Conservation (phyloP, 2,888 invertebrate genomes). For the Isotomurus palustris region DNA sequence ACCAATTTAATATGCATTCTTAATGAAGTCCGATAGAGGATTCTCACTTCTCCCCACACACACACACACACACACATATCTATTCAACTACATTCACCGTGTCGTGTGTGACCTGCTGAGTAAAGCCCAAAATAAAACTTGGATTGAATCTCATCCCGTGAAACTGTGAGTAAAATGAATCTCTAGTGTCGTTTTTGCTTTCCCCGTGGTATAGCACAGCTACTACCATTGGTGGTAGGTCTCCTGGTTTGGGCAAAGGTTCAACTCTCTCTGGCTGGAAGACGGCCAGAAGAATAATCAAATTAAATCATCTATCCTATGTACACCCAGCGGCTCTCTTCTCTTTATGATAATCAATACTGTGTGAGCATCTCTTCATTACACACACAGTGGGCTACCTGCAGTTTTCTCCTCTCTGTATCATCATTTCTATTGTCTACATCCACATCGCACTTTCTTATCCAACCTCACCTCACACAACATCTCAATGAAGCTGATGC, state of each 20-base stretch:
- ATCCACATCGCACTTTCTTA: too few relatives aligned
- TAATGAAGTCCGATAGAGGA: background rate
- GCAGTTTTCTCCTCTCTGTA: too few relatives aligned
- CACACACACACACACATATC: background rate
- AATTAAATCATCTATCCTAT: slow-evolving; percentile 42
- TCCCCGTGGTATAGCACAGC: background rate
- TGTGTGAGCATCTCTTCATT: slow-evolving; percentile 8
- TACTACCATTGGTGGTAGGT: slow-evolving; percentile 6
- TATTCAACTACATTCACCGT: too few relatives aligned
- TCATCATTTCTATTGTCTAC: too few relatives aligned
- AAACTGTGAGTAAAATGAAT: slow-evolving; percentile 33
- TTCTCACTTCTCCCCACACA: background rate
- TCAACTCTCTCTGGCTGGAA: slow-evolving; percentile 45
- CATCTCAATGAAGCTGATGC: too few relatives aligned
- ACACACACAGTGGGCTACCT: background rate
- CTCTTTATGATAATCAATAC: slow-evolving; percentile 17
- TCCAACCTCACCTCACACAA: too few relatives aligned
- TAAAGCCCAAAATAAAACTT: slow-evolving; percentile 7
- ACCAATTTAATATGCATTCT: background rate
- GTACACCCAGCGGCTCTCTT: slow-evolving; percentile 10
- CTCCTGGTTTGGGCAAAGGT: slow-evolving; percentile 40
- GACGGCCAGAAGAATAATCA: slow-evolving; percentile 45
- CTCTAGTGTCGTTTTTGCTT: slow-evolving; percentile 14
- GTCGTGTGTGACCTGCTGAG: too few relatives aligned
- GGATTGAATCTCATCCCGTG: slow-evolving; percentile 44